Conservation (phyloP, 2,888 invertebrate genomes). For the Osmoderma eremita region DNA sequence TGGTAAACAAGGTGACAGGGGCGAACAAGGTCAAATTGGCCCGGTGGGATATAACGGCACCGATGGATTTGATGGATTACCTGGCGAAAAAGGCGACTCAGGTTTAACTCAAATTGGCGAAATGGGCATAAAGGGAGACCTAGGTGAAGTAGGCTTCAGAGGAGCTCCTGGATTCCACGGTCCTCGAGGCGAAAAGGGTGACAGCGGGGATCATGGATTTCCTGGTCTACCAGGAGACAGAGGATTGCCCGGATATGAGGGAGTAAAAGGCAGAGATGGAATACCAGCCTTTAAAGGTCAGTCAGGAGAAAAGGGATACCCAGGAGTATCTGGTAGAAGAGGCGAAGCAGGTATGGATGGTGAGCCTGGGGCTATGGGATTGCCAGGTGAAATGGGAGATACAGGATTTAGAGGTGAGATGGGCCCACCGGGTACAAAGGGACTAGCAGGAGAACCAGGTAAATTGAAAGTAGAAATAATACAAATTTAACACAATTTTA, state of each 20-base stretch:
- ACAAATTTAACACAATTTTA: too few relatives aligned
- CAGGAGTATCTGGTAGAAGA: slow-evolving; percentile 58
- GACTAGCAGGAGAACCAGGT: slow-evolving; percentile 27
- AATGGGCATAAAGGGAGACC: slow-evolving; percentile 68
- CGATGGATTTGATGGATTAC: slow-evolving; percentile 69
- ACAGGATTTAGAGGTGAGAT: slow-evolving; percentile 63
- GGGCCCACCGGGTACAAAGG: slow-evolving; percentile 33
- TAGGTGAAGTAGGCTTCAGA: slow-evolving; percentile 69
- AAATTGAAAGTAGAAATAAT: background rate
- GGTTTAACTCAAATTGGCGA: slow-evolving; percentile 59
- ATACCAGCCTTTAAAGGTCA: slow-evolving; percentile 66
- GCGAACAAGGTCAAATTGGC: slow-evolving; percentile 66
- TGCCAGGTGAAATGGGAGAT: slow-evolving; percentile 55
- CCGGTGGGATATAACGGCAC: slow-evolving; percentile 67
- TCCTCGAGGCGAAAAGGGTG: slow-evolving; percentile 47
- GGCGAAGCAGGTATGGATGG: slow-evolving; percentile 73
- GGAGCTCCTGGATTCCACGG: slow-evolving; percentile 60
- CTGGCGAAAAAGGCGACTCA: slow-evolving; percentile 64
- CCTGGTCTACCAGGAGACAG: slow-evolving; percentile 67
- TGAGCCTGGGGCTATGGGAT: slow-evolving; percentile 43
- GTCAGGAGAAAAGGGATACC: slow-evolving; percentile 66
- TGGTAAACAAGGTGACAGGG: slow-evolving; percentile 72
- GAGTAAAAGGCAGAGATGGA: slow-evolving; percentile 48
- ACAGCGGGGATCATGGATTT: slow-evolving; percentile 51
- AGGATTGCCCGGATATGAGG: slow-evolving; percentile 65